A percentile compares a stretch with the other conserved stretches of the same genome.
phyloP scores from a whole-genome alignment of 2,888 invertebrate species.

The Ecliptopera silaceata region DNA sequence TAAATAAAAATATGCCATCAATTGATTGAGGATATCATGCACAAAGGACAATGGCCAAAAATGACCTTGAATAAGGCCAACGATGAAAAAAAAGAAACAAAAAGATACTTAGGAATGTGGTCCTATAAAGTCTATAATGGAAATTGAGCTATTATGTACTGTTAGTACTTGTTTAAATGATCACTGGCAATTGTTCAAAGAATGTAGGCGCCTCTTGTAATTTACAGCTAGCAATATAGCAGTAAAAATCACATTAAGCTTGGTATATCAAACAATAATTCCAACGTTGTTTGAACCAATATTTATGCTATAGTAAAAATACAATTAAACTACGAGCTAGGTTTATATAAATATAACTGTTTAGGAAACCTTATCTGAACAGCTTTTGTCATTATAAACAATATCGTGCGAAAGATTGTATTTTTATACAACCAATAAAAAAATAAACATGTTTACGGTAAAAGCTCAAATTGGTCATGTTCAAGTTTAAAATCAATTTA shows the following conservation, averaged over 20 bases:
- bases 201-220: slow-evolving; percentile 15
- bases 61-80: slow-evolving; percentile 7
- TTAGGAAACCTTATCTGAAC: not conserved
- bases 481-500: slow-evolving; percentile 21
- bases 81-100: not conserved
- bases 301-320: slow-evolving; percentile 37
- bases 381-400: not conserved
- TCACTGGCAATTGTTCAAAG: slow-evolving; percentile 15
- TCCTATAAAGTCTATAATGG: not conserved
- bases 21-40: slow-evolving; percentile 14
- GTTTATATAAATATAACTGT: not conserved
- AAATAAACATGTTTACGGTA: slow-evolving; percentile 6
- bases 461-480: slow-evolving; percentile 18
- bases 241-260: slow-evolving; percentile 25
- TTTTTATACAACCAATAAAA: too few relatives aligned
- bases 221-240: slow-evolving; percentile 13
- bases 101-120: not conserved
- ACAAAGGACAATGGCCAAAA: slow-evolving; percentile 20
- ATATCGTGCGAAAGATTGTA: too few relatives aligned
- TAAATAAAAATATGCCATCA: slow-evolving; percentile 18
- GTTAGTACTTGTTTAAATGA: slow-evolving; percentile 9
- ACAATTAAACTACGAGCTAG: not conserved
- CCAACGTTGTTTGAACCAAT: slow-evolving; percentile 35
- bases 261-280: slow-evolving; percentile 33
- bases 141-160: not conserved